Base-by-base conservation (phyloP, 2,113 vertebrate genomes). In the Pedionomus torquatus region DNA sequence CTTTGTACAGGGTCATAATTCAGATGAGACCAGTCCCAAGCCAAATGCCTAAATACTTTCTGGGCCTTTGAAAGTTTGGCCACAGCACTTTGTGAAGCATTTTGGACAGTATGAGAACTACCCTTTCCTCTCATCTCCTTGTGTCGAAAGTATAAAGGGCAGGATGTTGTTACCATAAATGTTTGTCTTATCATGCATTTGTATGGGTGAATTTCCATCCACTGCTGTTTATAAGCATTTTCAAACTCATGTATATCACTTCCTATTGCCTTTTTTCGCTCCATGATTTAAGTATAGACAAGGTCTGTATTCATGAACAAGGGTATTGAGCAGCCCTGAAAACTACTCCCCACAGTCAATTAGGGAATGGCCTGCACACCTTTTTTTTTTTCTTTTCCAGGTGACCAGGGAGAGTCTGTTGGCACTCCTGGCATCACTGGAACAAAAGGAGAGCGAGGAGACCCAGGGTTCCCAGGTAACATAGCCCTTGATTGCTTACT, bases 361-460 rank as follows among this genome's bases (percentile, higher is more conserved):
- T 85, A 23, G 4, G 20, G 60, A 68, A 71, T 78, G 28, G 12
- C 43, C 9, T 86, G 14, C 23, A 25, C 49, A 74, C 18, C 30
- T 70, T 13, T 72, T 60, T 93, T 13, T 72, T 60, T 94, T 51
- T 52, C 74, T 94, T 91, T 80, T 89, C 77, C 84, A 99, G 99
- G 99, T 98, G 97, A 97, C 33, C 98, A 94, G 25, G 99, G 99
- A 63, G 99, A 99, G 1, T 83, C 97, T 5, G 58, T 81, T 89
- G 98, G 95, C 46, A 94, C 97, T 93, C 95, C 98, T 72, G 99
- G 99, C 55, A 58, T 8, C 69, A 89, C 97, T 60, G 99, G 99
- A 94, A 14, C 70, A 65, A 99, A 98, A 96, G 99, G 99, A 95
- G 96, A 96, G 24, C 95, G 78, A 41, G 99, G 99, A n/a, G 96